Evolutionary conservation across 2,888 invertebrate genomes (phyloP), one percentile per base, ranked within the genome.

Genomic region (Phortica okadai): DNA sequence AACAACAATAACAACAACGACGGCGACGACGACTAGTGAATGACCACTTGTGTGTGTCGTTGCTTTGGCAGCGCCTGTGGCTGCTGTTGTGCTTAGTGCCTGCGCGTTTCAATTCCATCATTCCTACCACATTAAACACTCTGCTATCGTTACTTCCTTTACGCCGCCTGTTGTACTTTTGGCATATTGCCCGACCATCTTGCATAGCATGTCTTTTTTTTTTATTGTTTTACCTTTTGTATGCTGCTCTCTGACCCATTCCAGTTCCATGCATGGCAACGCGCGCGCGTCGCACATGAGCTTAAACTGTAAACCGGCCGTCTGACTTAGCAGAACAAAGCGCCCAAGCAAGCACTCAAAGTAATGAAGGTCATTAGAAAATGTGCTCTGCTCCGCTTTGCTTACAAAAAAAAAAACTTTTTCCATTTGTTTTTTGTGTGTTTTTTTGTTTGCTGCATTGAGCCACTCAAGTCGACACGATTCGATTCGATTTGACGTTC

Each of bases 321-420:
- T 5, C 33, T 33, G 33, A 5, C 2, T 5, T 33, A 33, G 33
- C 33, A 33, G 33, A 33, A 33, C 33, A 8, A 16, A 8, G 25
- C 59, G 10, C 21, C 25, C 59, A 58, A 66, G 8, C 25, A 76
- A 76, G 80, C 85, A 86, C 86, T 85, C 86, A 87, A 83, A 83
- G 83, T 86, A 87, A 85, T 85, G 87, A 86, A 87, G 87, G 85
- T 87, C 87, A 87, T 85, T 86, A 83, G 82, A 86, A 86, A 83
- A 83, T 86, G 82, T 86, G 81, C 84, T 84, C 75, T 78, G 75
- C 59, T 67, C n/a, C 25, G 16, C 50, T 6, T 33, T 33, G 33
- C 33, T 33, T 33, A 33, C 33, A 33, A 70, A 70, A 45, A 62
- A 62, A 62, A 45, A 62, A 62, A 62, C 62, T 62, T 62, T 16